phyloP scores from a whole-genome alignment of 1,140 invertebrate species.

The Rhyacophila brunnea region DNA sequence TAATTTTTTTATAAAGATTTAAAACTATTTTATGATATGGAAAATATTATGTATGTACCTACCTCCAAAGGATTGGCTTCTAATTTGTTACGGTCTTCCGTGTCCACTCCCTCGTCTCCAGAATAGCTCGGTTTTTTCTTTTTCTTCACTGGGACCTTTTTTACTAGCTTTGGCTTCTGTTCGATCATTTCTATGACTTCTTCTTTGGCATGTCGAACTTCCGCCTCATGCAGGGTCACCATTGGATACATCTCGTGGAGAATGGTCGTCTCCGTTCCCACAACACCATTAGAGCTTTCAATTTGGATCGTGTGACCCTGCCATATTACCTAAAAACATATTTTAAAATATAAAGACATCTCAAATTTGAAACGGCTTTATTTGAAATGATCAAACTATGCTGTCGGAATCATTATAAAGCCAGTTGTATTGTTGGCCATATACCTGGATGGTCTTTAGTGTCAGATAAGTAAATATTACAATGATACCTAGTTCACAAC shows the following conservation, averaged over 20 bases:
- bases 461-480: too few species aligned
- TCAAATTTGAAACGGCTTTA: too few species aligned
- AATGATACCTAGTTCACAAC: too few species aligned
- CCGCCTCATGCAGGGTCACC: conserved; percentile 14
- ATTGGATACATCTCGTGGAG: conserved; percentile 33
- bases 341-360: too few species aligned
- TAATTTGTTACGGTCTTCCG: conserved; percentile 48
- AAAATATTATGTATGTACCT: not conserved
- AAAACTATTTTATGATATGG: too few species aligned
- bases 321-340: conserved; percentile 55
- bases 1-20: too few species aligned
- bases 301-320: conserved; percentile 61
- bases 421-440: too few species aligned
- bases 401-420: too few species aligned
- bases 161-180: conserved; percentile 41
- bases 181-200: conserved; percentile 37
- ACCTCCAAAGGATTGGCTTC: conserved; percentile 49
- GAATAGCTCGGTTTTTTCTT: conserved; percentile 50
- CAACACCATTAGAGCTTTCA: conserved; percentile 47
- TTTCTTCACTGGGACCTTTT: conserved; percentile 53
- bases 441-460: too few species aligned
- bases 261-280: conserved; percentile 37
- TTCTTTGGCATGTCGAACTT: conserved; percentile 23
- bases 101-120: conserved; percentile 50
- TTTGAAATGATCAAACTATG: too few species aligned